Evolutionary conservation across 2,888 invertebrate genomes (phyloP), one percentile per base, ranked within the genome.

Genomic region (Scaptomyza reducta): DNA sequence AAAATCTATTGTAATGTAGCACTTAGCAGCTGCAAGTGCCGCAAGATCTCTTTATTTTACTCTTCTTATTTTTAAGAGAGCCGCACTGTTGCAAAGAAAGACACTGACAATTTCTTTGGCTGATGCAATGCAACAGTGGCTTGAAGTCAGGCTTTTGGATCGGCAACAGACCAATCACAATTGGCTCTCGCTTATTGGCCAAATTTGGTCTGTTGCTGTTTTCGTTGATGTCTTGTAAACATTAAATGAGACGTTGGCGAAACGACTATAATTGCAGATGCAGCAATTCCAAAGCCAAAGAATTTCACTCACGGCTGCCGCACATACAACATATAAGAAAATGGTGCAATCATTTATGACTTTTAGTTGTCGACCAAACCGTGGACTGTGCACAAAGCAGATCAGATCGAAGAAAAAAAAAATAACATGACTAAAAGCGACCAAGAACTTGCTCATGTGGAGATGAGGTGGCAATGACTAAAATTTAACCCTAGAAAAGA

Each of bases 61-160:
- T 11, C 11, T 29, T 29, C n/a, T n/a, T n/a, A n/a, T n/a, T n/a
- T n/a, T n/a, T n/a, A n/a, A n/a, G n/a, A n/a, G n/a, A n/a, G n/a
- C 6, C 35, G 41, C 16, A 40, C 16, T 49, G 42, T 18, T 9
- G 22, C n/a, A 33, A 7, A 49, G 16, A 33, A 7, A 49, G 16
- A 16, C 35, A 35, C 11, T 35, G 14, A 25, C 44, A 51, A 27
- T 61, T 56, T 51, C 38, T 49, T 59, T 65, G 66, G 72, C 89
- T 89, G 90, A 90, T 88, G 89, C 88, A 90, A 90, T 83, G 56
- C 29, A 59, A 64, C 61, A 63, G 57, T 31, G 62, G 69, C 18
- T 49, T 61, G 51, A 40, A 79, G 74, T 90, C 89, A 89, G 79
- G 69, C 77, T 70, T 33, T 70, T 33, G 16, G 42, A 33, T 53